Conservation (phyloP, 2,888 invertebrate species). For the Cheilosia soror region DNA sequence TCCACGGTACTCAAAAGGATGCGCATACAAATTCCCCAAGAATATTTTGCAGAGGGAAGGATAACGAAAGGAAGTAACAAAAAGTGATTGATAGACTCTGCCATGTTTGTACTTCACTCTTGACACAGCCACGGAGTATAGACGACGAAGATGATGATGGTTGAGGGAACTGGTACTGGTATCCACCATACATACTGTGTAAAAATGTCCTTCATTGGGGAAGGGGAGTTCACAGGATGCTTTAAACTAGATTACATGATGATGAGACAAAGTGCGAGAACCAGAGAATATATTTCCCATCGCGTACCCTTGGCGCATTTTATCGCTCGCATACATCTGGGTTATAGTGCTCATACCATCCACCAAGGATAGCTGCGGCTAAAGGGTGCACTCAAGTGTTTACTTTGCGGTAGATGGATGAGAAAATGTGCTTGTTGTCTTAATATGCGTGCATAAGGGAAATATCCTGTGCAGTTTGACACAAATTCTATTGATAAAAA, state of each 20-base stretch:
- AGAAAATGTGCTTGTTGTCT: conserved; percentile 68
- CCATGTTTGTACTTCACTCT: conserved; percentile 70
- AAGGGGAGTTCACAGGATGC: conserved; percentile 42
- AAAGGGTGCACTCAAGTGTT: conserved; percentile 70
- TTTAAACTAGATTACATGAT: conserved; percentile 49
- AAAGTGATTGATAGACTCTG: conserved; percentile 70
- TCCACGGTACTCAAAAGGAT: conserved; percentile 25
- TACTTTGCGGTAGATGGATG: conserved; percentile 67
- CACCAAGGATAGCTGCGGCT: conserved; percentile 19
- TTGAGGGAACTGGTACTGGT: conserved; percentile 22
- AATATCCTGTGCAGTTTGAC: conserved; percentile 50
- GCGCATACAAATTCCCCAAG: conserved; percentile 34
- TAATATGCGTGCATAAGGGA: conserved; percentile 70
- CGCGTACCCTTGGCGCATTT: conserved; percentile 57
- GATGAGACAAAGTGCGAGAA: conserved; percentile 64
- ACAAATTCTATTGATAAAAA: conserved; percentile 56
- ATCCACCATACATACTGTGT: neutral
- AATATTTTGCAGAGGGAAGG: conserved; percentile 10
- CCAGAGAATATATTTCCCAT: conserved; percentile 38
- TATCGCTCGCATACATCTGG: conserved; percentile 67
- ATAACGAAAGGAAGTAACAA: conserved; percentile 43
- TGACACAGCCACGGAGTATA: conserved; percentile 44
- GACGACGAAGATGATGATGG: conserved; percentile 12
- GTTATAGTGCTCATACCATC: conserved; percentile 5
- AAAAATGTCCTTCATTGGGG: conserved; percentile 31